Percentiles rank a stretch among this genome's conserved stretches.
Evolutionary conservation across 2,888 invertebrate species (phyloP).

Genomic region (Andricus quercusramuli): DNA sequence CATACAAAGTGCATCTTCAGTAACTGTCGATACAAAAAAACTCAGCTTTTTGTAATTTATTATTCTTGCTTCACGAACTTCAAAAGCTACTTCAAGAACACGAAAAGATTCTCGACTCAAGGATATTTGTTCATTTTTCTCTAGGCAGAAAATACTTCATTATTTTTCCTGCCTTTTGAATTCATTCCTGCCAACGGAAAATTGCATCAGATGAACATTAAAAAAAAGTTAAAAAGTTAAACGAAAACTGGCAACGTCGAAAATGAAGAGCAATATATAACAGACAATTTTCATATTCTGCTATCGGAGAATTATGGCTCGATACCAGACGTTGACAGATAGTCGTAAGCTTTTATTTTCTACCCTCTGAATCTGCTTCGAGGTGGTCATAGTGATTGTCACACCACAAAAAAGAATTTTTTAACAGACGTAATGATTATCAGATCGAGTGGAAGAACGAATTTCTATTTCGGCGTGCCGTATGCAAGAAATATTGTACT

Average conservation of each 20-base stretch:
- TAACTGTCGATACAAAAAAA: slow-evolving; percentile 6
- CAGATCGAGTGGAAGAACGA: slow-evolving; percentile 65
- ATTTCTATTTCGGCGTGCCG: slow-evolving; percentile 54
- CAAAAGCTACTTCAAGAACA: not conserved
- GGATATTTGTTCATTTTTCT: not conserved
- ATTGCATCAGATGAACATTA: not conserved
- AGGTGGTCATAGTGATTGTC: slow-evolving; percentile 8
- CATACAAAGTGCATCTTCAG: slow-evolving; percentile 13
- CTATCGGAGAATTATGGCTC: not conserved
- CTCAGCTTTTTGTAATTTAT: not conserved
- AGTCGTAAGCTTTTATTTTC: not conserved
- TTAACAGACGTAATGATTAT: slow-evolving; percentile 72
- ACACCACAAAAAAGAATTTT: not conserved
- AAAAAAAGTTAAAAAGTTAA: not conserved
- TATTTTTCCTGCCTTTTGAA: not conserved
- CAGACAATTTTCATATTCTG: not conserved
- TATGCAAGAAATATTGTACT: not conserved
- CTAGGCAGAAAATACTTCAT: not conserved
- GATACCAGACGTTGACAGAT: not conserved
- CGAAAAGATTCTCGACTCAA: not conserved
- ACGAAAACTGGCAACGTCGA: not conserved
- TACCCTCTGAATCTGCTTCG: not conserved
- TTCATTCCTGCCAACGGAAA: not conserved
- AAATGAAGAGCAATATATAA: not conserved
- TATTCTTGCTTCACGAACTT: not conserved